phyloP scores from a whole-genome alignment of 2,888 invertebrate species.

The Cyclophora albipunctata region DNA sequence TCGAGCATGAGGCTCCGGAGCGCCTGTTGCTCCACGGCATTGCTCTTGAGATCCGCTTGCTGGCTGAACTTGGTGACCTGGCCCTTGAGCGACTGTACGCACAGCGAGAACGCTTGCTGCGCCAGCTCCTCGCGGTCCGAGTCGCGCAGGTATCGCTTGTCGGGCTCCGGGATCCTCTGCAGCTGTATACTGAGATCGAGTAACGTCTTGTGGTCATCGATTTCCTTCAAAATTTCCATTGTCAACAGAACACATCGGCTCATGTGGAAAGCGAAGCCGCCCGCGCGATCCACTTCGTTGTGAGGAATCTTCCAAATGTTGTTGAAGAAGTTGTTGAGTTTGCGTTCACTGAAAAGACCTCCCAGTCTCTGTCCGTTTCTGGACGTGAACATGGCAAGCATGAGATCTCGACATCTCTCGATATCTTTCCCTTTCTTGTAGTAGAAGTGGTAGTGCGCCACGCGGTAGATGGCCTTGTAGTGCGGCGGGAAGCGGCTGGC shows the following conservation, averaged over 20 bases:
- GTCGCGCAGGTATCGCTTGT: constrained; percentile 92
- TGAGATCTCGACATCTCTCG: constrained; percentile 80
- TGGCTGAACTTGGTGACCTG: constrained; percentile 74
- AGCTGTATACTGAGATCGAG: constrained; percentile 87
- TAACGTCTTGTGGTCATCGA: constrained; percentile 86
- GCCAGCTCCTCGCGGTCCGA: constrained; percentile 87
- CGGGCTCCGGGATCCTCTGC: constrained; percentile 86
- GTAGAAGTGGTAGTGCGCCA: constrained; percentile 88
- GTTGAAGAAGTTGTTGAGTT: constrained; percentile 91
- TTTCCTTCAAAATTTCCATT: constrained; percentile 86
- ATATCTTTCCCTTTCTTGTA: constrained; percentile 81
- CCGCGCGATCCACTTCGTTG: constrained; percentile 92
- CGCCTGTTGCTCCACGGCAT: constrained; percentile 64
- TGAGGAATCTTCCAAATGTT: constrained; percentile 95
- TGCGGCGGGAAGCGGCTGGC: constrained; percentile 90
- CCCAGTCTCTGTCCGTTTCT: constrained; percentile 80
- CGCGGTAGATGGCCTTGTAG: constrained; percentile 92
- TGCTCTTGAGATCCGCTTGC: constrained; percentile 61
- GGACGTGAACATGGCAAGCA: constrained; percentile 81
- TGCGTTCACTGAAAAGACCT: constrained; percentile 91
- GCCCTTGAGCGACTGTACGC: constrained; percentile 80
- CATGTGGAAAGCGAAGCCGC: constrained; percentile 94
- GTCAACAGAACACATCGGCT: constrained; percentile 87
- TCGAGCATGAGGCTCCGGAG: constrained; percentile 71
- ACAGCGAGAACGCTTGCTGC: constrained; percentile 84